phyloP scores from a whole-genome alignment of 2,797 vertebrate species.

The Pantherophis vulpinus region DNA sequence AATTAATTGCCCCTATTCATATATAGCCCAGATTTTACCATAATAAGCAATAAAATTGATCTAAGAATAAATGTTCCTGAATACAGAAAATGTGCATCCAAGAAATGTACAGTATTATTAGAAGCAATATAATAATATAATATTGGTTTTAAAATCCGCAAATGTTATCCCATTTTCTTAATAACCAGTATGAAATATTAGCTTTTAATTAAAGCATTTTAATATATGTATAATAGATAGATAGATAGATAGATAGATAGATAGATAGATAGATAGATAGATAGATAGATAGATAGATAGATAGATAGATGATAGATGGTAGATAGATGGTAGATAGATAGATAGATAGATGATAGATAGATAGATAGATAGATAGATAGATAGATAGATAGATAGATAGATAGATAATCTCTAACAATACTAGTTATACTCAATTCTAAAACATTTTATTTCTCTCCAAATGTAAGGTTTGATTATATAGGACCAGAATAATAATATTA shows the following conservation, averaged over 20 bases:
- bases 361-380: too few relatives aligned
- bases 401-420: neutral
- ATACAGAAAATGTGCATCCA: neutral
- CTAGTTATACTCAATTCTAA: conserved; percentile 1
- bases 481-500: neutral
- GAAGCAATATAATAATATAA: neutral
- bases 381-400: too few relatives aligned
- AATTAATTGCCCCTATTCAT: neutral
- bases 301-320: too few relatives aligned
- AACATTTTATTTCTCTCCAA: neutral
- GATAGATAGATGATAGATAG: too few relatives aligned
- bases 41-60: neutral
- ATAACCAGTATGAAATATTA: conserved; percentile 10
- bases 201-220: neutral
- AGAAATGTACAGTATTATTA: conserved; percentile 17
- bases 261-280: too few relatives aligned
- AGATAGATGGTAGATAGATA: too few relatives aligned
- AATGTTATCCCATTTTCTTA: conserved; percentile 11
- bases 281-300: too few relatives aligned
- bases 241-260: too few relatives aligned
- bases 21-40: neutral
- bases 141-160: neutral
- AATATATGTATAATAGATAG: neutral
- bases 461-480: conserved; percentile 23
- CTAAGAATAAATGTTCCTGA: neutral